Conservation (phyloP, 1,140 invertebrate genomes). For the Bicyclus anynana region DNA sequence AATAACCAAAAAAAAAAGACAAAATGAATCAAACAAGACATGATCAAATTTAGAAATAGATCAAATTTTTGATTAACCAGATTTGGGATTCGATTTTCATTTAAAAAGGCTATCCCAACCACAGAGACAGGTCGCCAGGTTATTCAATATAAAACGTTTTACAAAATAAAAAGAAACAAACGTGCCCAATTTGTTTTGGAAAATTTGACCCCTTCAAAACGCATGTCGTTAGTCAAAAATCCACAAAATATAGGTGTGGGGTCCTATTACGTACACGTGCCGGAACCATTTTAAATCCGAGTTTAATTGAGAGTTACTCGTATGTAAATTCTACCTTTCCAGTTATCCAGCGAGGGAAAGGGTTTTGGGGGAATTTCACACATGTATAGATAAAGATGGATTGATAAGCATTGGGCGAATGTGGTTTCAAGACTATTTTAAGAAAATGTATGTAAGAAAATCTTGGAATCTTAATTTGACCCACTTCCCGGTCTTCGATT, state of each 20-base stretch:
- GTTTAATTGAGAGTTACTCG: conserved; percentile 64
- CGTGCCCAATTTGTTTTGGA: neutral
- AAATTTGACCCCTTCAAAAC: neutral
- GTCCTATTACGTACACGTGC: conserved; percentile 37
- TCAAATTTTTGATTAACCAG: no score
- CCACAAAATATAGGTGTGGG: neutral
- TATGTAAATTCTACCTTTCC: conserved; percentile 49
- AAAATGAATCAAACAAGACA: no score
- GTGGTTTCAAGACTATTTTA: no score
- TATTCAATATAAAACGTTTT: neutral
- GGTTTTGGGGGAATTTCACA: conserved; percentile 26
- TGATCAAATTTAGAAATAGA: no score
- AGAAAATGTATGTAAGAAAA: no score
- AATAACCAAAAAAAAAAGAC: no score
- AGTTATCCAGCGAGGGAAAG: conserved; percentile 23
- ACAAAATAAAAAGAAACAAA: neutral
- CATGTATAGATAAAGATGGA: conserved; percentile 6
- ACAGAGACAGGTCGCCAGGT: neutral
- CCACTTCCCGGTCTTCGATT: no score
- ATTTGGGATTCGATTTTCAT: no score
- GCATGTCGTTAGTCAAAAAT: conserved; percentile 3
- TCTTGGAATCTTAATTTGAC: no score
- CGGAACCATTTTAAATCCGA: conserved; percentile 50
- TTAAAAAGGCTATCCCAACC: no score
- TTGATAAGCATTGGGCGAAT: no score